Evolutionary conservation across 2,113 vertebrate species (phyloP), one percentile per base, ranked within the genome.

Genomic region (Alectura lathami): DNA sequence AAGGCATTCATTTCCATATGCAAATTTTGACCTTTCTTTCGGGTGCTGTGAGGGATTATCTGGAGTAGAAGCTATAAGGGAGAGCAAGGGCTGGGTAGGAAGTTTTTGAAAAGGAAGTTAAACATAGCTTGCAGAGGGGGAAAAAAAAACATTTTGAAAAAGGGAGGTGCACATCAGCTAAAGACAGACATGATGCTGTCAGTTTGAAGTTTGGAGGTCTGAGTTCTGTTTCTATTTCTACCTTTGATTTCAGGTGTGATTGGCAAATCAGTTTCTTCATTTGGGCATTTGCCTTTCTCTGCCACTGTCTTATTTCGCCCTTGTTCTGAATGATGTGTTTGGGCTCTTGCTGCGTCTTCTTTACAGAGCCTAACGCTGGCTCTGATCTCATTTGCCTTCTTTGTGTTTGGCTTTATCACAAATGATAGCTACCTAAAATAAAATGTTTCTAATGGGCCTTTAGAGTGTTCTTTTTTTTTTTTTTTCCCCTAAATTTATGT

Each of bases 361-460:
- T 80, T 57, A 4, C 24, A 36, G 42, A 2, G 3, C 62, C 57
- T 86, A 64, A 54, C 7, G 7, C 27, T 53, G 68, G 21, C 60
- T 91, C 83, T 84, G 34, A 62, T 94, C 91, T 87, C 29, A 88
- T 34, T 47, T 42, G 42, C 34, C 42, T 82, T 64, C 32, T 83
- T 48, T 67, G 4, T 78, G 29, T 77, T 83, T 92, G 86, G 22
- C 63, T 86, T 83, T 67, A 67, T 96, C 83, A 87, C 63, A 82
- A 56, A 62, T 73, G 32, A 84, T 70, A 83, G 20, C 48, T 91
- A 85, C 94, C 57, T 84, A 79, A 85, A 72, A 89, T 75, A 34
- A 26, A 63, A 18, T 63, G 36, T 32, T 91, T 95, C 70, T 94
- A 88, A 86, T 0, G 3, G 24, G 9, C 21, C 77, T 80, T 34